Evolutionary conservation across 2,113 vertebrate species (phyloP), one percentile per base, ranked within the genome.

Genomic region (Saguinus imperator): DNA sequence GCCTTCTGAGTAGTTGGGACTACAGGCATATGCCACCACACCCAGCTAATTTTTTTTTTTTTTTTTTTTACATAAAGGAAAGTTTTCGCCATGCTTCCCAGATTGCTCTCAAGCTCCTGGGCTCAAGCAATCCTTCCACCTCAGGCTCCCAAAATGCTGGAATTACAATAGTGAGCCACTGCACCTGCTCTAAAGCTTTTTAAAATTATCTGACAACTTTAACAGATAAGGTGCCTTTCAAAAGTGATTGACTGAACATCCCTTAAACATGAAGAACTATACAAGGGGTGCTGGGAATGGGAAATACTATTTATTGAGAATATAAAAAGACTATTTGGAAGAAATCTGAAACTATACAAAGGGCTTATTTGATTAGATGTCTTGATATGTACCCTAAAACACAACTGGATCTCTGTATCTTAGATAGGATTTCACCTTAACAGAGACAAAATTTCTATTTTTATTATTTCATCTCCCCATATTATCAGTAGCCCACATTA

Each of bases 141-240:
- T 64, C 61, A 64, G 61, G 61, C 61, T 64, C 27, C 61, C 1
- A 32, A 64, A 64, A 64, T 29, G 12, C 61, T 64, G 61, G 27
- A 29, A 64, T 64, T 64, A 64, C 27, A 64, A 29, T 1, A 64
- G 61, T 64, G 61, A 64, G 61, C 27, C 27, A 64, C 27, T 32
- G 5, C 27, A 14, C 27, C 61, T 29, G 29, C 61, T 29, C 61
- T 64, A 64, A 64, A 64, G 27, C 40, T 76, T 45, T 76, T 76
- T 45, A 4, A 82, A 94, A 97, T 48, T 55, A 75, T 73, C 58
- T 89, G 72, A 77, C 45, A 86, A 89, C 6, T 73, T 87, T 50
- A 92, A 89, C 25, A 25, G 37, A 95, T 61, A 48, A 87, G 43
- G 23, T 84, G 6, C 82, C 77, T 94, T 94, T 79, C 66, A 83